phyloP scores from a whole-genome alignment of 2,888 invertebrate genomes.

The Euplagia quadripunctaria region DNA sequence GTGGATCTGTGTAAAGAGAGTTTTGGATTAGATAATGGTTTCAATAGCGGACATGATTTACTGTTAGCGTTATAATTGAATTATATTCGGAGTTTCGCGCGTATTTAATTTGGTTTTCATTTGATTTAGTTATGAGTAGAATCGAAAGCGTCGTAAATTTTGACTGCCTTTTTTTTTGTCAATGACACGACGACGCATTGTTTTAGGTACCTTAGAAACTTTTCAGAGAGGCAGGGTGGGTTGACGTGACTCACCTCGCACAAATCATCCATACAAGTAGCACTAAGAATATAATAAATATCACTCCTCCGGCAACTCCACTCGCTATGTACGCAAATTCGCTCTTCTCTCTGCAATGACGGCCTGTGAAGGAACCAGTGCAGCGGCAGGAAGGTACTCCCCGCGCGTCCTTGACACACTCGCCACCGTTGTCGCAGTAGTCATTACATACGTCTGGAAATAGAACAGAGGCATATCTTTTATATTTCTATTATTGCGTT shows the following conservation, averaged over 20 bases:
- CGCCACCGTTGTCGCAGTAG: slow-evolving; percentile 96
- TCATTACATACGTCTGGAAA: slow-evolving; percentile 92
- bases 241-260: slow-evolving; percentile 88
- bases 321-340: slow-evolving; percentile 98
- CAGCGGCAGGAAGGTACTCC: slow-evolving; percentile 96
- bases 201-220: neutral
- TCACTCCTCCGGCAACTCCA: slow-evolving; percentile 97
- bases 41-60: neutral
- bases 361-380: slow-evolving; percentile 96
- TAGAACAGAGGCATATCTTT: slow-evolving; percentile 6
- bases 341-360: slow-evolving; percentile 96
- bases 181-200: no score
- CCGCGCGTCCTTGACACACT: slow-evolving; percentile 93
- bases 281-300: slow-evolving; percentile 96
- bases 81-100: no score
- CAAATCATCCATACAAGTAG: slow-evolving; percentile 99
- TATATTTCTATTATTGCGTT: no score
- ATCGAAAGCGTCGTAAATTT: no score
- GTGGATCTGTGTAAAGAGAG: slow-evolving; percentile 89
- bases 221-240: neutral
- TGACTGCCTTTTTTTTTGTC: no score
- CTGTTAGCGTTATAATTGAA: neutral
- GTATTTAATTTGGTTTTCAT: no score
- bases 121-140: no score
- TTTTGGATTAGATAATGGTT: slow-evolving; percentile 6